phyloP scores from a whole-genome alignment of 2,113 vertebrate genomes.

The Antechinus flavipes region DNA sequence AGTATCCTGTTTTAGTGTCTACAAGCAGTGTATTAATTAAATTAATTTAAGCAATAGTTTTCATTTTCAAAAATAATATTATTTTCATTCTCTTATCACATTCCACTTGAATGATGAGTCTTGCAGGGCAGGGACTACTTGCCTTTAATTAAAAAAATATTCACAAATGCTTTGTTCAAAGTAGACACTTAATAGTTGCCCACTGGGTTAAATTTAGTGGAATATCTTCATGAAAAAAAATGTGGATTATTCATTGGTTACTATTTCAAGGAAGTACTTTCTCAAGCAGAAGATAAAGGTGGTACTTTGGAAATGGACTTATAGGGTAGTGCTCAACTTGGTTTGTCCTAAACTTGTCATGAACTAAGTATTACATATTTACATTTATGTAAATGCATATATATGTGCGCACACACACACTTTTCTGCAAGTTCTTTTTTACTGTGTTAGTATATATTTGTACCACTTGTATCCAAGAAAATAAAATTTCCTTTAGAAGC shows the following conservation, averaged over 20 bases:
- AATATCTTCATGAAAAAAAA: neutral
- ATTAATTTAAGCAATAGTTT: neutral
- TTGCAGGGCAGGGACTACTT: neutral
- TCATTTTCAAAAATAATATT: neutral
- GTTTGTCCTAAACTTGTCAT: neutral
- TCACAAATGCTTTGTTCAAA: neutral
- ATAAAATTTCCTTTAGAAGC: neutral
- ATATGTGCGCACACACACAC: too few relatives aligned
- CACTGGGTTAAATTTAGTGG: neutral
- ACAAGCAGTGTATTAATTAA: neutral
- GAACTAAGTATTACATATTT: neutral
- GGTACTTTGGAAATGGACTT: neutral
- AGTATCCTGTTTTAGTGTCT: neutral
- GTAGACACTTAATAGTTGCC: neutral
- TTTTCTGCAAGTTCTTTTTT: neutral
- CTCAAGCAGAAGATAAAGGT: neutral
- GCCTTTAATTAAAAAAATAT: neutral
- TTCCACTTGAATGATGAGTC: neutral
- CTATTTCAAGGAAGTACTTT: accelerated
- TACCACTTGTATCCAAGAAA: neutral
- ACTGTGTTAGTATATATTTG: neutral
- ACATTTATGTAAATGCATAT: too few relatives aligned
- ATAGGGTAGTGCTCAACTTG: neutral
- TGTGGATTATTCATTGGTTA: neutral
- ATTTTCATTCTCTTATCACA: neutral